A percentile compares a stretch with the other conserved stretches of the same genome.
These are phyloP conservation scores for Noctua fimbriata DNA, from an alignment of 2,888 invertebrate species.

Conservation along the genomic window DNA sequence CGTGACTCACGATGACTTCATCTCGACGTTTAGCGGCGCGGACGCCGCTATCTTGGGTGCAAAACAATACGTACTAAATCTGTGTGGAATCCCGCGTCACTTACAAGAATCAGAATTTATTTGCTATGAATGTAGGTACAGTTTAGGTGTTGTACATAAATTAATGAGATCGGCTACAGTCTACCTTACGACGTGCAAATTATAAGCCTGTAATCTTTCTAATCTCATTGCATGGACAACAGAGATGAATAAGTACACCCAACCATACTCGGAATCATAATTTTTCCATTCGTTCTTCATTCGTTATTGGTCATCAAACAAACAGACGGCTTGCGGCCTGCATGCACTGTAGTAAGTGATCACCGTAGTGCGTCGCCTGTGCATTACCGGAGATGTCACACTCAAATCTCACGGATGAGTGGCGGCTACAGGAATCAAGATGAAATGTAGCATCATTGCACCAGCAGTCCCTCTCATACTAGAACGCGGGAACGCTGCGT, in stretches of 20 bases:
- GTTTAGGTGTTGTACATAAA: too few relatives aligned
- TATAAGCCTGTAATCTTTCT: conserved; percentile 2
- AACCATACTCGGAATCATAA: neutral
- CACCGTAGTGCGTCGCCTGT: neutral
- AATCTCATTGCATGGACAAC: neutral
- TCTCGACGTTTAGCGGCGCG: conserved; percentile 10
- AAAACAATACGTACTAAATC: neutral
- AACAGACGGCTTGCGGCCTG: neutral
- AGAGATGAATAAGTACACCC: neutral
- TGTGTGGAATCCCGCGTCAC: neutral
- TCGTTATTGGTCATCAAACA: neutral
- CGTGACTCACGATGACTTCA: conserved; percentile 49
- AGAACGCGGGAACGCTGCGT: neutral
- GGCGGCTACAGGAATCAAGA: neutral
- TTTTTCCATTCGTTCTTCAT: neutral
- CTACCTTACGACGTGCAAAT: too few relatives aligned
- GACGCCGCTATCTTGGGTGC: neutral
- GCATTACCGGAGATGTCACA: neutral
- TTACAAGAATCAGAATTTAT: too few relatives aligned
- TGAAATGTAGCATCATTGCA: neutral
- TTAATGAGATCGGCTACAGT: too few relatives aligned
- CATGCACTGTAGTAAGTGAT: neutral
- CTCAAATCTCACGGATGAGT: neutral
- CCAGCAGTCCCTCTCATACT: neutral
- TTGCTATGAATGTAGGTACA: too few relatives aligned